A percentile compares a stretch with the other conserved stretches of the same genome.
phyloP scores from a whole-genome alignment of 2,888 invertebrate species.

The Gerosis bhagava region DNA sequence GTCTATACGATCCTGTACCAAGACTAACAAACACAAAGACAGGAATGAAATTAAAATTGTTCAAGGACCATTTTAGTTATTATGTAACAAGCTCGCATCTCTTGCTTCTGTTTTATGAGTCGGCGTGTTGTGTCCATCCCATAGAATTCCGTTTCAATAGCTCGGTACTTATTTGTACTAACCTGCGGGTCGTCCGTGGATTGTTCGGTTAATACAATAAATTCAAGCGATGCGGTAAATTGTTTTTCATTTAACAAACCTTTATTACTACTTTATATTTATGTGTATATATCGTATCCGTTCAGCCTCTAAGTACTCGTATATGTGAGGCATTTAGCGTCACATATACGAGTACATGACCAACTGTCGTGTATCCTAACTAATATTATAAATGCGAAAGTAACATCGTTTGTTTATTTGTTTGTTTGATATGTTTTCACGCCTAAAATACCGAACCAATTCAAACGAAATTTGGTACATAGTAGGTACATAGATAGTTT shows the following conservation, averaged over 20 bases:
- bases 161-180: constrained; percentile 24
- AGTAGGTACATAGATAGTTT: too few species aligned
- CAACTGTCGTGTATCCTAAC: too few species aligned
- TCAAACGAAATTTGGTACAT: too few species aligned
- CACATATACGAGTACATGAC: too few species aligned
- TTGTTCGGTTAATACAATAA: constrained; percentile 23
- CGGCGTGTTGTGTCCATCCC: constrained; percentile 24
- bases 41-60: constrained; percentile 63
- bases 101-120: constrained; percentile 27
- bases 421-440: too few species aligned
- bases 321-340: too few species aligned
- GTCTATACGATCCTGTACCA: constrained; percentile 56
- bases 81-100: constrained; percentile 26
- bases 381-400: too few species aligned
- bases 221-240: constrained; percentile 21
- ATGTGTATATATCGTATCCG: too few species aligned
- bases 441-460: too few species aligned
- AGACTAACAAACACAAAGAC: constrained; percentile 54
- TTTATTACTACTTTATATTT: not conserved
- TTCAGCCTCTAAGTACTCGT: too few species aligned
- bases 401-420: too few species aligned
- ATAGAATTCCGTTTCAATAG: constrained; percentile 23
- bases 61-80: constrained; percentile 44
- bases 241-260: constrained; percentile 16
- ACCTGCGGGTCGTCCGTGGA: constrained; percentile 22